Evolutionary conservation across 1,140 invertebrate species (phyloP), one percentile per base, ranked within the genome.

Genomic region (Drosophila nannoptera): DNA sequence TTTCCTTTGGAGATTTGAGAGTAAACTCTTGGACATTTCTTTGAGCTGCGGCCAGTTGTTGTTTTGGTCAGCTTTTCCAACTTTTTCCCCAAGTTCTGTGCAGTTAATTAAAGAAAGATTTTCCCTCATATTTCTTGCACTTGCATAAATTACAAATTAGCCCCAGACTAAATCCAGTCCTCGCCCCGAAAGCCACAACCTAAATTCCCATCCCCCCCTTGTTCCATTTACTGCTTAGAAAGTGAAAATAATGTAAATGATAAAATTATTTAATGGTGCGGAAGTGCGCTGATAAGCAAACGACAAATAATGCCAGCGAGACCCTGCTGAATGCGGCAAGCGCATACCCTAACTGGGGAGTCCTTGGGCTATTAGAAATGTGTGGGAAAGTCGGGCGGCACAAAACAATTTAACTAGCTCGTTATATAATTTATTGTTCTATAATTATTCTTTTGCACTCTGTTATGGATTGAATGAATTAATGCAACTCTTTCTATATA

Each of bases 241-340:
- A 81, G 80, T 84, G 77, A 84, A 84, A 86, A 86, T 86, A 84
- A 84, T 84, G 80, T 66, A 84, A 84, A 84, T 84, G 81, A 84
- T 84, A 73, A 84, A 84, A 84, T 86, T 81, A 84, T 81, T 84
- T 84, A 84, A 84, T 84, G 81, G 86, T 81, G 81, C 80, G 80
- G 80, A 84, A 84, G 80, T 86, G 74, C 80, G 81, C 66, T 84
- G 80, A 86, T 84, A 84, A 84, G 80, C 64, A 76, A 84, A 74
- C 67, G 80, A 86, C 80, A 84, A 84, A 84, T 84, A 77, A 77
- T 67, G 63, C 42, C 65, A 68, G 63, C 46, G 69, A 46, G 52
- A 11, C 14, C 12, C 43, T 53, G 43, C 45, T 49, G 40, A n/a
- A 12, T 32, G 7, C 35, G 16, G 35, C 12, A 36, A 35, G 45